Base-by-base conservation (phyloP, 2,797 vertebrate species). In the Xiphophorus birchmanni region DNA sequence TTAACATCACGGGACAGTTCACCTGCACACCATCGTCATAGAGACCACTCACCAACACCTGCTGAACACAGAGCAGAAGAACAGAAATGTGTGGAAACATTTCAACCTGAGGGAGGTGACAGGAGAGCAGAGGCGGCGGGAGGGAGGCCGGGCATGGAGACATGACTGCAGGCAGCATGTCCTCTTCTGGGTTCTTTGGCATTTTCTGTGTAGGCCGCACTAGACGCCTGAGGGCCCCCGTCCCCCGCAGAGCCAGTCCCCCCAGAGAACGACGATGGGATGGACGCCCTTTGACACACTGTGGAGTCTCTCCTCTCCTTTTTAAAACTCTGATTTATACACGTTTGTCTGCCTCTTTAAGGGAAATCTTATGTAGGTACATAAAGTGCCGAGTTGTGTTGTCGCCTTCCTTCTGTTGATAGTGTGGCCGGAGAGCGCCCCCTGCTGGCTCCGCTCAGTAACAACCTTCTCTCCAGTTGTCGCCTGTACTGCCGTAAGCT, bases 391-490 rank as follows among this genome's bases (percentile, higher is more conserved):
- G 78, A 90, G 88, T 96, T 94, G 95, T 96, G 93, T 91, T 93
- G 95, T 97, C 95, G 95, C 95, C 94, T 95, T 92, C 91, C 89
- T 96, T 95, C 95, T 96, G 95, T 94, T 95, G 94, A 93, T 95
- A 92, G 95, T 95, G 95, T 95, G 95, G 94, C 79, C 71, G 37
- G 67, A 88, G 92, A 5, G 90, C 91, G 90, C 91, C 93, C 91
- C 83, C 93, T 91, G 88, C 83, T 92, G 92, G 85, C 63, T 91
- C 42, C 40, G 86, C 79, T 99, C 96, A 99, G 89, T 99, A 99
- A 94, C 98, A 99, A 91, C 99, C 98, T 86, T 99, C 99, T 92
- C 97, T 98, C 98, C 98, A 99, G 95, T 97, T 99, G 74, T 99
- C 98, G 0, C 97, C 98, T 74, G 97, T 82, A 37, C 92, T 93